A percentile compares a stretch with the other conserved stretches of the same genome.
Evolutionary conservation across 30 jellyfish, hydroid and myxozoan species (phyloP).

Genomic region (Rhopilema esculentum): DNA sequence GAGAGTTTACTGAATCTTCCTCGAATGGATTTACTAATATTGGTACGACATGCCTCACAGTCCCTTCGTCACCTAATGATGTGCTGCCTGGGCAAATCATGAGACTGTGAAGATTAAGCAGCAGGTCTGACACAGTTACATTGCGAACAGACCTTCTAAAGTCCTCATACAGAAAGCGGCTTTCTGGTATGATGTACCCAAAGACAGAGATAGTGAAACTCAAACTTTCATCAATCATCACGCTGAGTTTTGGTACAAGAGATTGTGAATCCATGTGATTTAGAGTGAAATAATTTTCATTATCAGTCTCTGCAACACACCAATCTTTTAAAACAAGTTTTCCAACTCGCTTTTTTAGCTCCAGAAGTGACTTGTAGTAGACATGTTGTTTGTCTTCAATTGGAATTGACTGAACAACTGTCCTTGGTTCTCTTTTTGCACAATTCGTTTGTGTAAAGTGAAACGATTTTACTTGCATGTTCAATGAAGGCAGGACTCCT

Average conservation of each 20-base stretch:
- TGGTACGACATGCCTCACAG: constrained; percentile 14
- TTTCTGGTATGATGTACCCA: constrained; percentile 59
- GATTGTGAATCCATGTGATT: neutral
- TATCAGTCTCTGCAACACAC: constrained; percentile 10
- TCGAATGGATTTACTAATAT: constrained; percentile 30
- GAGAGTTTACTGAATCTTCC: neutral
- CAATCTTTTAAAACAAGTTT: constrained; percentile 7
- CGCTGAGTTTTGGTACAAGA: constrained; percentile 32
- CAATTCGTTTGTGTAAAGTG: neutral
- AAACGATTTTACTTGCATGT: neutral
- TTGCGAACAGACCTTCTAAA: constrained; percentile 15
- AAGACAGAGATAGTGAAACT: constrained; percentile 26
- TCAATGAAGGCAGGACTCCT: constrained; percentile 16
- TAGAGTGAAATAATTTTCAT: neutral
- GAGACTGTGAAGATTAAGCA: neutral
- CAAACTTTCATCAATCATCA: constrained; percentile 34
- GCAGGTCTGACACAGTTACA: constrained; percentile 47
- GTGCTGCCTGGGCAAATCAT: constrained; percentile 41
- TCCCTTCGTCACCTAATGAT: neutral
- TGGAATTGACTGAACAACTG: neutral
- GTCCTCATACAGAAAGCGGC: constrained; percentile 14
- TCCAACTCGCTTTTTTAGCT: neutral
- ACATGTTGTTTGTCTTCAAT: neutral
- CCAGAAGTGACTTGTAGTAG: neutral
- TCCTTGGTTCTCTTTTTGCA: constrained; percentile 2